Conservation (phyloP, 2,888 invertebrate species). For the Coremacera marginata region DNA sequence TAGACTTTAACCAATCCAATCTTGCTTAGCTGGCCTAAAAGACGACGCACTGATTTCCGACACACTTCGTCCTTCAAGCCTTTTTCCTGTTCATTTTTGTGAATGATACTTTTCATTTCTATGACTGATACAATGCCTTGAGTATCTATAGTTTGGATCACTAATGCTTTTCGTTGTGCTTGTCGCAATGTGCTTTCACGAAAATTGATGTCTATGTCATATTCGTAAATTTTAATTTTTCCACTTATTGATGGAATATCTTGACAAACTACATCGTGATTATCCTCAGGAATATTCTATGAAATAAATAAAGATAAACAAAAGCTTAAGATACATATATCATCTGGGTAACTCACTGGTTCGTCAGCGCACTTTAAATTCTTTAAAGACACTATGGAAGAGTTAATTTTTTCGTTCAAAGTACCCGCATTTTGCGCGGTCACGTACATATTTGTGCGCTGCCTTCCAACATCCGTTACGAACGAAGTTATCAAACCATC, state of each 20-base stretch:
- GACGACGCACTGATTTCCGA: conserved; percentile 74
- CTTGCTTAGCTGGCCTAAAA: conserved; percentile 73
- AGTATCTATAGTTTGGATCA: conserved; percentile 74
- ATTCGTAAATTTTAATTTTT: conserved; percentile 46
- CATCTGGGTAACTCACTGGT: conserved; percentile 51
- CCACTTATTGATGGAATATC: conserved; percentile 55
- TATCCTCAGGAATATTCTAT: conserved; percentile 50
- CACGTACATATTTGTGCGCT: conserved; percentile 68
- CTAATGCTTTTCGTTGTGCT: conserved; percentile 73
- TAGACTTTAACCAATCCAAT: conserved; percentile 55
- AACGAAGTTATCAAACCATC: conserved; percentile 69
- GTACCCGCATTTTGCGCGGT: conserved; percentile 48
- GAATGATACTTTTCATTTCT: conserved; percentile 71
- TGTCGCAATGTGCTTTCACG: conserved; percentile 52
- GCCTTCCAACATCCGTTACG: conserved; percentile 72
- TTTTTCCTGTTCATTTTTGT: conserved; percentile 71
- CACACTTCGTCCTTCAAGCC: conserved; percentile 73
- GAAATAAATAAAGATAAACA: conserved; percentile 9
- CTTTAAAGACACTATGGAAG: conserved; percentile 45
- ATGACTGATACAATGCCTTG: conserved; percentile 73
- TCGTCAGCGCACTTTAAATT: conserved; percentile 58
- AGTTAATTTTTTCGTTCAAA: conserved; percentile 47
- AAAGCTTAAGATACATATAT: background rate
- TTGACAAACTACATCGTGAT: conserved; percentile 47
- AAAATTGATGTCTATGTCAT: conserved; percentile 16